Percentiles rank a stretch among this genome's conserved stretches.
Conservation (phyloP, 2,797 vertebrate species). For the Halcyon leucocephala region DNA sequence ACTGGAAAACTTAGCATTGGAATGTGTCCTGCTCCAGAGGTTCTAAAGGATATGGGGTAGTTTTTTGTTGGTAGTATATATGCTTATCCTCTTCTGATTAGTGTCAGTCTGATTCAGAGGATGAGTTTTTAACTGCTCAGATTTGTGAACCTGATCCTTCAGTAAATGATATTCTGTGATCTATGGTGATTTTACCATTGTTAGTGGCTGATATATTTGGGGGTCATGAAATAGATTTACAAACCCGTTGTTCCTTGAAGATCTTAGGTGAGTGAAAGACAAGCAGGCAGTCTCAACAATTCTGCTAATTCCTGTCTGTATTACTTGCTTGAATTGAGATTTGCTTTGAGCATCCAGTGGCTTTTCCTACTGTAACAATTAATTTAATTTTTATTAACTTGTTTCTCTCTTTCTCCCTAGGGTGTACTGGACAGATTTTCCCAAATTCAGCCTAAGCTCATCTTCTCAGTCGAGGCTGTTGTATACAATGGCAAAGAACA, state of each 20-base stretch:
- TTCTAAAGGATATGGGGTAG: background rate
- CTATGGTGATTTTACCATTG: background rate
- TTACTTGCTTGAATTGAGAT: background rate
- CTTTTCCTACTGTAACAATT: background rate
- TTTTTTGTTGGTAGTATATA: background rate
- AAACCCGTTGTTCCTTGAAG: background rate
- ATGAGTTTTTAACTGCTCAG: background rate
- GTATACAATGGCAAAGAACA: constrained; percentile 94
- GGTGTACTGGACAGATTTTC: constrained; percentile 96
- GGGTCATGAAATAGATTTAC: background rate
- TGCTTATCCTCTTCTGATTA: background rate
- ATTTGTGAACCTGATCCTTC: background rate
- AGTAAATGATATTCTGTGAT: accelerated
- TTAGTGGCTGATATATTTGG: background rate
- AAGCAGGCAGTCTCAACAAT: background rate
- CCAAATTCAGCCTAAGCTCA: constrained; percentile 94
- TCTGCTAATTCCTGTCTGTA: background rate
- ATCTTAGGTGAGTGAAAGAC: background rate
- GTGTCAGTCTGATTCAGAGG: background rate
- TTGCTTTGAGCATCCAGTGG: background rate
- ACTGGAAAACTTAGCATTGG: background rate
- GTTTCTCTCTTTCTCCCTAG: constrained; percentile 65
- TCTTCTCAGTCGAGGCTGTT: constrained; percentile 95
- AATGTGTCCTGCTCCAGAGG: background rate
- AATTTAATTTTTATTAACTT: background rate